Evolutionary conservation across 2,888 invertebrate genomes (phyloP).

Genomic region (Blastobasis lacticolella): DNA sequence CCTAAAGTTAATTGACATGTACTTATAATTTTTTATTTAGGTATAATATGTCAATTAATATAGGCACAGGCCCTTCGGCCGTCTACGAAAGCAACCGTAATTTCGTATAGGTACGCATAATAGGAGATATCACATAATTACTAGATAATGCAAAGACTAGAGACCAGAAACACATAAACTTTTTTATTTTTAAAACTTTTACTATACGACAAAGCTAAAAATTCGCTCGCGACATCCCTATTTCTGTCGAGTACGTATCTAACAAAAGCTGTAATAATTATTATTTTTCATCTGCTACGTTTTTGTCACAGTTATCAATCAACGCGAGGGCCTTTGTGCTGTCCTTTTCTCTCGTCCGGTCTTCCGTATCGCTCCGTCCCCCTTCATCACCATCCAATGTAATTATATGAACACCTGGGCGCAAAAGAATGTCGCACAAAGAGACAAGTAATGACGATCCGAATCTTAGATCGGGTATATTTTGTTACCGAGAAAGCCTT

Average conservation of each 20-base stretch:
- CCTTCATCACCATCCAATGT: constrained; percentile 50
- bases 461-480: constrained; percentile 69
- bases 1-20: too few species aligned
- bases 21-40: too few species aligned
- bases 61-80: too few species aligned
- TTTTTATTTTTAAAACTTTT: too few species aligned
- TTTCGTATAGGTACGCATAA: too few species aligned
- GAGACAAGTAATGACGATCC: constrained; percentile 70
- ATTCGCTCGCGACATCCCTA: constrained; percentile 45
- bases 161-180: too few species aligned
- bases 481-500: constrained; percentile 70
- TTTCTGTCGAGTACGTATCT: constrained; percentile 54
- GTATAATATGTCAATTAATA: too few species aligned
- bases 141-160: too few species aligned
- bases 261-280: constrained; percentile 72
- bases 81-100: too few species aligned
- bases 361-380: constrained; percentile 34
- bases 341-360: constrained; percentile 31
- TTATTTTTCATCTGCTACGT: constrained; percentile 74
- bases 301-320: constrained; percentile 77
- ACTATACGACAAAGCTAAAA: background rate
- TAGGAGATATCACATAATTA: too few species aligned
- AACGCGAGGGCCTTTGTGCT: constrained; percentile 53
- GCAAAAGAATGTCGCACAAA: constrained; percentile 74
- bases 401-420: constrained; percentile 74